Evolutionary conservation across 2,888 invertebrate genomes (phyloP).

Genomic region (Zaprionus bogoriensis): DNA sequence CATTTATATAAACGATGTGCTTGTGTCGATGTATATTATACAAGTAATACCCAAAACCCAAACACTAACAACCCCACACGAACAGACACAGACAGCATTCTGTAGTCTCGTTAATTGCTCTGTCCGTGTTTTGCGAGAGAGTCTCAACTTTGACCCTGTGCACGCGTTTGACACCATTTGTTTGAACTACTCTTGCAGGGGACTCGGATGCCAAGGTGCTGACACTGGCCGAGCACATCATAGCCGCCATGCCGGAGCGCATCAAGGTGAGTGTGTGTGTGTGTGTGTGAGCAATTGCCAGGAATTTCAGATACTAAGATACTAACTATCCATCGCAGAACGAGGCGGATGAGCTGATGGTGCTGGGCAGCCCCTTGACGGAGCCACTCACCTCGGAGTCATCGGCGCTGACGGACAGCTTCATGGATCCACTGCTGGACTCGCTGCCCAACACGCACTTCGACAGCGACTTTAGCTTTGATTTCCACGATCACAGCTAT

Average conservation of each 20-base stretch:
- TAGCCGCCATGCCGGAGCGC: conserved; percentile 98
- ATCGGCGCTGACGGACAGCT: conserved; percentile 86
- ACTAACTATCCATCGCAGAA: conserved; percentile 84
- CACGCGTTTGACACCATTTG: conserved; percentile 15
- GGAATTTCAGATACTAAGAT: too few relatives aligned
- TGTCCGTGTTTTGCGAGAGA: background rate
- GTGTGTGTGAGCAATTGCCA: too few relatives aligned
- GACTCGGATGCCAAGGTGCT: conserved; percentile 95
- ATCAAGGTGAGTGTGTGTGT: conserved; percentile 89
- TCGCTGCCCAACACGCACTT: conserved; percentile 86
- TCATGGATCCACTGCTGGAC: conserved; percentile 90
- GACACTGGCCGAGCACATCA: conserved; percentile 98
- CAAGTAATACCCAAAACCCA: conserved; percentile 10
- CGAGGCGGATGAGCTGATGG: conserved; percentile 89
- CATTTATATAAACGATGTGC: conserved; percentile 32
- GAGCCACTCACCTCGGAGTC: conserved; percentile 83
- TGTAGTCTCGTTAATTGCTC: conserved; percentile 32
- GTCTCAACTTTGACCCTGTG: background rate
- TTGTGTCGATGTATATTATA: conserved; percentile 56
- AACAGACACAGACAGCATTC: conserved; percentile 26
- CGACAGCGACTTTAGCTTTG: conserved; percentile 90
- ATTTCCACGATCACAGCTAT: conserved; percentile 92
- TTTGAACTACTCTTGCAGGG: conserved; percentile 86
- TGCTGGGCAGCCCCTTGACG: conserved; percentile 85
- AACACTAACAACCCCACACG: conserved; percentile 4